Evolutionary conservation across 2,113 vertebrate species (phyloP), one percentile per base, ranked within the genome.

Genomic region (Lynx canadensis): DNA sequence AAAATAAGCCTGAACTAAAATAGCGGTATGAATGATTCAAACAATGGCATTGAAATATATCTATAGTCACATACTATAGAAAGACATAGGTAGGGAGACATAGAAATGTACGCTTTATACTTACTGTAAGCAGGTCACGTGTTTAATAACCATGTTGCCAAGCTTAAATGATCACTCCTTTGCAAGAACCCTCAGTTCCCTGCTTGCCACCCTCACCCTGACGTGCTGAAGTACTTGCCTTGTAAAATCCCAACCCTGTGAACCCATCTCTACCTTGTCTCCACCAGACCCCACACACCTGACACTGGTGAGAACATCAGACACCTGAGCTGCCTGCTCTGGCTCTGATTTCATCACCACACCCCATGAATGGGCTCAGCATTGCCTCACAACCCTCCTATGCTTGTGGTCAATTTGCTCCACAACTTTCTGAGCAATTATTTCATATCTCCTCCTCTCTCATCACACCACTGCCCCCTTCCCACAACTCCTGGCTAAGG

Each of bases 1-100:
- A 97, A 97, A 97, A 74, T 65, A 97, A 92, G 5, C 33, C 31
- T 95, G 87, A 50, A 93, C 48, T 55, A 95, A 96, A 96, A 78
- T 0, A 89, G 69, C n/a, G 82, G 12, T 16, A 31, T 16, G 52
- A 11, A 76, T 3, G 65, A 82, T 10, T 92, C 55, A 80, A 88
- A 95, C 36, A 79, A 86, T 7, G 31, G 69, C 16, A 15, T 29
- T 78, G 55, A 94, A 82, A 94, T n/a, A 33, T 55, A 55, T 38
- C 60, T 96, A 31, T 60, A 78, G 91, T 74, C 89, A 38, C n/a
- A 31, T 55, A 25, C 41, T 41, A 68, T 4, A 91, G 21, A 73
- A 95, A 82, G 69, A 81, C 5, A 52, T 25, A 85, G 31, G 27
- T 33, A 55, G n/a, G 41, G 0, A 91, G 25, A 68, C 9, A 18